Evolutionary conservation across 2,797 vertebrate genomes (phyloP).

Genomic region (Acanthurus tractus): DNA sequence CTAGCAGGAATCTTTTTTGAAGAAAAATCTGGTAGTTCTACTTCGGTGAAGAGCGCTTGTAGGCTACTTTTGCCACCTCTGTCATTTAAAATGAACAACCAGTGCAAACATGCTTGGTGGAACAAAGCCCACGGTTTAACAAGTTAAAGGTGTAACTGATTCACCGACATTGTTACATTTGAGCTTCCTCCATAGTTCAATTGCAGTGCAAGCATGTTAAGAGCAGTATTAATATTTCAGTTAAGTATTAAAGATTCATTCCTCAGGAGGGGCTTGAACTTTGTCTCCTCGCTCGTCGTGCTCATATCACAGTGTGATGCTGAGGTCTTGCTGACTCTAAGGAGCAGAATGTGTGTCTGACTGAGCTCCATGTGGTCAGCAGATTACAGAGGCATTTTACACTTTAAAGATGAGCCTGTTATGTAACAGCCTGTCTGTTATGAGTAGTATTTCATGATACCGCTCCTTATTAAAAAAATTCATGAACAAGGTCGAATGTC

Average conservation of each 20-base stretch:
- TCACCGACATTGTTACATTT: not conserved
- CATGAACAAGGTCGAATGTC: not conserved
- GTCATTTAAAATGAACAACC: not conserved
- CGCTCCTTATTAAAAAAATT: not conserved
- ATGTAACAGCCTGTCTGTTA: not conserved
- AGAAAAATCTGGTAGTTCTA: too few species aligned
- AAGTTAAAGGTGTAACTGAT: not conserved
- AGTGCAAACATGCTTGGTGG: not conserved
- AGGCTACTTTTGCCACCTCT: too few species aligned
- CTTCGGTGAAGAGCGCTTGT: too few species aligned
- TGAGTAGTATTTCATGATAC: not conserved
- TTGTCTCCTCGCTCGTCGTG: slow-evolving; percentile 32
- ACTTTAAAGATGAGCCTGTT: not conserved
- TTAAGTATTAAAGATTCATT: slow-evolving; percentile 68
- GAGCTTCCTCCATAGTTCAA: slow-evolving; percentile 5
- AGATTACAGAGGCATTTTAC: slow-evolving; percentile 16
- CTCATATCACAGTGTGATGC: slow-evolving; percentile 27
- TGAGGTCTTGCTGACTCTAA: slow-evolving; percentile 17
- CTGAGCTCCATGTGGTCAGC: slow-evolving; percentile 20
- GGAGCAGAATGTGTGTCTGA: not conserved
- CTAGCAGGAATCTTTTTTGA: too few species aligned
- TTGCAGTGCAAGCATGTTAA: slow-evolving; percentile 25
- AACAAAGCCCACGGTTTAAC: slow-evolving; percentile 1
- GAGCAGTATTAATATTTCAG: slow-evolving; percentile 72
- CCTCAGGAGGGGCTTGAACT: slow-evolving; percentile 44